Evolutionary conservation across 1,140 invertebrate species (phyloP).

Genomic region (Melanaphis sacchari): DNA sequence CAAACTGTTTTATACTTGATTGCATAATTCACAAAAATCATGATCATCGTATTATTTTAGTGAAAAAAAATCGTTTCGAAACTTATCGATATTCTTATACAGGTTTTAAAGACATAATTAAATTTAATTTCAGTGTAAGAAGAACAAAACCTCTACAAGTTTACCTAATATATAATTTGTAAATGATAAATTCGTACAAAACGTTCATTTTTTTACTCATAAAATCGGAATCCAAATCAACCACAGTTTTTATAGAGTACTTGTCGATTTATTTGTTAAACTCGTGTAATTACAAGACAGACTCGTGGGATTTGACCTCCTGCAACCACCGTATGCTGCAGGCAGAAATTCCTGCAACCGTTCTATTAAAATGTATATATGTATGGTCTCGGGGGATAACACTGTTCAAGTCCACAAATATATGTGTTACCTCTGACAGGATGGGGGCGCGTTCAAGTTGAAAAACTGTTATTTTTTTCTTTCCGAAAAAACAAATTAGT

Average conservation of each 20-base stretch:
- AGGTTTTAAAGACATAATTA: neutral
- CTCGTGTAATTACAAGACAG: slow-evolving; percentile 13
- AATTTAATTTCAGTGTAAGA: neutral
- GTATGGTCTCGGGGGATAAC: slow-evolving; percentile 13
- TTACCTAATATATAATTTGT: neutral
- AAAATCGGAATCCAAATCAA: neutral
- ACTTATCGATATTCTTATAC: neutral
- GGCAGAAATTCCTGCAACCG: neutral
- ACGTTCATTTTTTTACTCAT: neutral
- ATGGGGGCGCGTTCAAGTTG: slow-evolving; percentile 17
- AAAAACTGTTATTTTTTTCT: slow-evolving; percentile 25
- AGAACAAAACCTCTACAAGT: neutral
- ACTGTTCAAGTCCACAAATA: neutral
- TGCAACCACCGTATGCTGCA: neutral
- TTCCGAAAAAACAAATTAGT: neutral
- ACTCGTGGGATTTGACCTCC: neutral
- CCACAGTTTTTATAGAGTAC: neutral
- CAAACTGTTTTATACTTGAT: neutral
- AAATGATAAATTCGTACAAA: neutral
- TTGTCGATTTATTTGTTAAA: slow-evolving; percentile 43
- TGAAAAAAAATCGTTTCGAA: neutral
- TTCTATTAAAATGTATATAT: neutral
- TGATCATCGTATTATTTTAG: neutral
- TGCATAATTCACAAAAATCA: neutral
- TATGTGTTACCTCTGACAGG: slow-evolving; percentile 5